Conservation (phyloP, 2,888 invertebrate genomes). For the Cantharis lateralis region DNA sequence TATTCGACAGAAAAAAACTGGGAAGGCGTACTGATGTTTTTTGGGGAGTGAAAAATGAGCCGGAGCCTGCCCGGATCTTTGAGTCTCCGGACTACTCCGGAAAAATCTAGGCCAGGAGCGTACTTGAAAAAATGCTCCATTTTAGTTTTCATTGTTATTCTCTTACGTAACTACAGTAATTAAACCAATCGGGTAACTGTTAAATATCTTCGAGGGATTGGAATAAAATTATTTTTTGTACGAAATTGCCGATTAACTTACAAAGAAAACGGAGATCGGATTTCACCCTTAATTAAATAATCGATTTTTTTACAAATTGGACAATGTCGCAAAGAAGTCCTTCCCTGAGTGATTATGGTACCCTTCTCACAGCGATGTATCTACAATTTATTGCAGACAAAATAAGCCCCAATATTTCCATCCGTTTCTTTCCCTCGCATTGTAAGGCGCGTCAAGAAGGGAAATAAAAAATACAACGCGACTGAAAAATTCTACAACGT, state of each 20-base stretch:
- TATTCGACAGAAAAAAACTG: slow-evolving; percentile 47
- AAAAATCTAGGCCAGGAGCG: slow-evolving; percentile 45
- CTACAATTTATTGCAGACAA: slow-evolving; percentile 22
- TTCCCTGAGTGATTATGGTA: slow-evolving; percentile 23
- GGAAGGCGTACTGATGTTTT: slow-evolving; percentile 51
- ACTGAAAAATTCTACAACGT: slow-evolving; percentile 21
- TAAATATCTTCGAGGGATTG: background rate
- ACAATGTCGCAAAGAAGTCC: slow-evolving; percentile 7
- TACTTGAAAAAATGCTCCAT: slow-evolving; percentile 39
- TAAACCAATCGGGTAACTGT: background rate
- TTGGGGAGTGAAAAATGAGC: slow-evolving; percentile 51
- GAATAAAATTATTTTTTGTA: background rate
- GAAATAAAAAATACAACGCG: slow-evolving; percentile 16
- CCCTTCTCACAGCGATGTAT: slow-evolving; percentile 19
- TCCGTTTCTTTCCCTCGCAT: slow-evolving; percentile 18
- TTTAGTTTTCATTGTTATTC: background rate
- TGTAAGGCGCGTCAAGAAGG: background rate
- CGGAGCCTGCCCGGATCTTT: slow-evolving; percentile 41
- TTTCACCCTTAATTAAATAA: background rate
- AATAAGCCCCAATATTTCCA: slow-evolving; percentile 17
- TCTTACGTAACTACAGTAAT: background rate
- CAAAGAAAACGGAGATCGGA: background rate
- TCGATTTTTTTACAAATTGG: background rate
- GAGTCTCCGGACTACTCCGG: slow-evolving; percentile 37
- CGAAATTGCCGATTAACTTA: background rate